These are phyloP conservation scores for Sipha maydis DNA, from an alignment of 2,888 invertebrate genomes.

Conservation along the genomic window DNA sequence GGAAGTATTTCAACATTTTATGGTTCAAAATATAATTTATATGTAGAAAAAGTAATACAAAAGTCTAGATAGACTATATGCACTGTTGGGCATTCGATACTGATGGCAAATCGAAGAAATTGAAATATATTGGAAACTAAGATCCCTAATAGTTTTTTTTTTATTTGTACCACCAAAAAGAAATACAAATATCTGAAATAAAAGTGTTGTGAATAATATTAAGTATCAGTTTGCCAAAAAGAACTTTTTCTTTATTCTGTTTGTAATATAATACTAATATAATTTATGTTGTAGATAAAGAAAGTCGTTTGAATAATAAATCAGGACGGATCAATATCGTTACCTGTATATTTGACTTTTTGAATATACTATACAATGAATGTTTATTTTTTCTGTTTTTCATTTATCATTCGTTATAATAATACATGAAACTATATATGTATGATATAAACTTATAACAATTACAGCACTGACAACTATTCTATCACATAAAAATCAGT, in stretches of 20 bases:
- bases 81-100: not conserved
- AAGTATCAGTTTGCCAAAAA: not conserved
- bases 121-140: slow-evolving; percentile 24
- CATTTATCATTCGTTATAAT: too few relatives aligned
- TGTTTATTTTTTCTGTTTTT: too few relatives aligned
- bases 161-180: not conserved
- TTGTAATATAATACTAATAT: slow-evolving; percentile 33
- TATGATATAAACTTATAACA: too few relatives aligned
- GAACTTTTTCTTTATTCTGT: not conserved
- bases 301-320: slow-evolving; percentile 13
- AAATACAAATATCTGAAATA: slow-evolving; percentile 19
- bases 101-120: too few relatives aligned
- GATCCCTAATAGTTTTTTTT: not conserved
- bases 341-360: too few relatives aligned
- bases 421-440: too few relatives aligned
- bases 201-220: slow-evolving; percentile 21
- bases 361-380: too few relatives aligned
- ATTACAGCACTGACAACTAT: too few relatives aligned
- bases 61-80: not conserved
- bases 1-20: not conserved
- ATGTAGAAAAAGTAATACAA: not conserved
- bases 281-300: not conserved
- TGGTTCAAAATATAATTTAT: not conserved
- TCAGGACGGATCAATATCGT: not conserved
- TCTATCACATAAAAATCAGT: too few relatives aligned